Evolutionary conservation across 2,797 vertebrate species (phyloP), one percentile per base, ranked within the genome.

Genomic region (Enteromius anoplus): DNA sequence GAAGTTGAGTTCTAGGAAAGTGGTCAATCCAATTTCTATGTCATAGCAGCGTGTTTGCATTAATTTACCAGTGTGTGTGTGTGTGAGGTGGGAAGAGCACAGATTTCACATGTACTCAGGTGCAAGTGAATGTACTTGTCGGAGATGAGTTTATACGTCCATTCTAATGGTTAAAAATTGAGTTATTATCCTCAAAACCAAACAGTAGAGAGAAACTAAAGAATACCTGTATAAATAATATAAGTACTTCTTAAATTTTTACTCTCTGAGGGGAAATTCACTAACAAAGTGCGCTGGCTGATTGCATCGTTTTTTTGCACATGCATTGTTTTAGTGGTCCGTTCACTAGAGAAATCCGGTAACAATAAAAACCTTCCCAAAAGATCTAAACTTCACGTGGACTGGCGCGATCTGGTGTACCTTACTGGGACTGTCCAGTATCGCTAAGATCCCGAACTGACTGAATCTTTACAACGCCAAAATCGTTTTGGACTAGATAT

Each of bases 171-270:
- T 51, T 32, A 21, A 32, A 42, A 84, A 65, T n/a, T 75, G 15
- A 84, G 51, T 69, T 58, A 14, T 55, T 53, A 42, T 73, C 47
- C 69, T 81, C 17, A 85, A 78, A 82, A 78, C 64, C 66, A 76
- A 72, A 71, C 78, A 51, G 66, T 65, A 62, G 23, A 64, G 42
- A 75, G 49, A 21, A n/a, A 68, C 51, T 53, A 14, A 37, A 29
- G 21, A 78, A 62, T 21, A 64, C 2, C 21, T 40, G 69, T 51
- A 81, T 62, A 62, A 75, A 70, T 55, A 15, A 66, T 66, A 55
- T 55, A 68, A 45, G 23, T 60, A 42, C 19, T 49, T 77, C 19
- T 32, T 70, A 29, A 15, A 21, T 37, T 51, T 76, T 51, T 70
- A 40, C 23, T 26, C 71, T 42, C 2, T 37, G 4, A 17, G 62